A percentile compares a stretch with the other conserved stretches of the same genome.
Evolutionary conservation across 2,113 vertebrate species (phyloP).

Genomic region (Rutilus rutilus): DNA sequence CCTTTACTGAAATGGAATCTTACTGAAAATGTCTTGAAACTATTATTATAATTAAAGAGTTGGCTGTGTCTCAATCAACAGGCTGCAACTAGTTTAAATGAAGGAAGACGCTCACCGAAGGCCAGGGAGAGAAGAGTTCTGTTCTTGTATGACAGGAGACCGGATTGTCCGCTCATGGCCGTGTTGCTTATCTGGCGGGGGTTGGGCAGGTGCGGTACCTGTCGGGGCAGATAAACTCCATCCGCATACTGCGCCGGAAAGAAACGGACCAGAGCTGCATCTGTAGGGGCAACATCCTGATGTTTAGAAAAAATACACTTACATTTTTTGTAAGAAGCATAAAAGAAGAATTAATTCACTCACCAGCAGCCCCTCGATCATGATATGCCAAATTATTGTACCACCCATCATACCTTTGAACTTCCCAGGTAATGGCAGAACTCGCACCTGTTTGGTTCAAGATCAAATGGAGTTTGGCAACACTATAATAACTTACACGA

Average conservation of each 20-base stretch:
- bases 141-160: conserved; percentile 79
- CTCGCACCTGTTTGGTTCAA: conserved; percentile 69
- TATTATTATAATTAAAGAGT: background rate
- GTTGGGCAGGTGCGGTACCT: conserved; percentile 84
- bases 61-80: background rate
- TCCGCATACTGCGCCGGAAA: conserved; percentile 85
- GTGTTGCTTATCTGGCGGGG: conserved; percentile 80
- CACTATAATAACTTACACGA: background rate
- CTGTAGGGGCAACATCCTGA: conserved; percentile 66
- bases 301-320: background rate
- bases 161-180: conserved; percentile 70
- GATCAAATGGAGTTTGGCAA: background rate
- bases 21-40: background rate
- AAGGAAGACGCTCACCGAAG: conserved; percentile 81
- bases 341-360: conserved; percentile 39
- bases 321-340: background rate
- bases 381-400: conserved; percentile 92
- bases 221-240: conserved; percentile 81
- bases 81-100: background rate
- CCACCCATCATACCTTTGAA: conserved; percentile 94
- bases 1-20: background rate
- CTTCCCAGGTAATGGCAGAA: conserved; percentile 81
- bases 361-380: conserved; percentile 80
- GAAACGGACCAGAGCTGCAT: conserved; percentile 80
- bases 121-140: conserved; percentile 87